Conservation (phyloP, 2,113 vertebrate species). For the Antigone vipio region DNA sequence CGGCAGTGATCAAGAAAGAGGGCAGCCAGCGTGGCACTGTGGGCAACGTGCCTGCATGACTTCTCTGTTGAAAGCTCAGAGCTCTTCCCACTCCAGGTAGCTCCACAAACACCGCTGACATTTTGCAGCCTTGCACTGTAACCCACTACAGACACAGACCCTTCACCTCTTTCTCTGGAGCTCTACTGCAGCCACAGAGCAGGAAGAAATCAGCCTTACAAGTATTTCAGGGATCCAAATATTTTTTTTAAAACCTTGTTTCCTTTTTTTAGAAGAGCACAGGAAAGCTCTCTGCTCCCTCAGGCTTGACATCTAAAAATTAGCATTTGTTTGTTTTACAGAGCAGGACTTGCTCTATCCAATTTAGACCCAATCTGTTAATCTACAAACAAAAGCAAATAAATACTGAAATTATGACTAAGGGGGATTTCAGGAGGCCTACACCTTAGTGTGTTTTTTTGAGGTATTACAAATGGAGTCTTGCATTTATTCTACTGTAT, state of each 20-base stretch:
- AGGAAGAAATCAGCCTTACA: neutral
- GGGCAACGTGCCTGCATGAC: rapidly evolving
- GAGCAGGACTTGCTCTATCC: neutral
- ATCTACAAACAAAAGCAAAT: constrained; percentile 18
- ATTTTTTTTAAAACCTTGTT: neutral
- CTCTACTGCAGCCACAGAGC: neutral
- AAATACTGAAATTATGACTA: constrained; percentile 15
- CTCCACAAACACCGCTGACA: neutral
- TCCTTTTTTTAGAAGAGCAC: neutral
- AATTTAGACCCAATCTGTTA: neutral
- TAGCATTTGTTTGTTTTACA: constrained; percentile 28
- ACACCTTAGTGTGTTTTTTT: neutral
- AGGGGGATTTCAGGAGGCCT: constrained; percentile 2
- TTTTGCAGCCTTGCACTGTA: neutral
- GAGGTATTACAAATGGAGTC: neutral
- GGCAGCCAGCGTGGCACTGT: neutral
- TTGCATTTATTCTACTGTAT: neutral
- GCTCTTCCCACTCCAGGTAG: neutral
- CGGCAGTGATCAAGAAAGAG: neutral
- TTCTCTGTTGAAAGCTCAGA: neutral
- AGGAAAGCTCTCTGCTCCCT: neutral
- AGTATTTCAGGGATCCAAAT: neutral
- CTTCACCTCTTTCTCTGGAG: neutral
- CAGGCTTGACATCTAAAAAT: constrained; percentile 19
- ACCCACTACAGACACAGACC: neutral